Conservation (phyloP, 2,888 invertebrate genomes). For the Kuschelorhynchus macadamiae region DNA sequence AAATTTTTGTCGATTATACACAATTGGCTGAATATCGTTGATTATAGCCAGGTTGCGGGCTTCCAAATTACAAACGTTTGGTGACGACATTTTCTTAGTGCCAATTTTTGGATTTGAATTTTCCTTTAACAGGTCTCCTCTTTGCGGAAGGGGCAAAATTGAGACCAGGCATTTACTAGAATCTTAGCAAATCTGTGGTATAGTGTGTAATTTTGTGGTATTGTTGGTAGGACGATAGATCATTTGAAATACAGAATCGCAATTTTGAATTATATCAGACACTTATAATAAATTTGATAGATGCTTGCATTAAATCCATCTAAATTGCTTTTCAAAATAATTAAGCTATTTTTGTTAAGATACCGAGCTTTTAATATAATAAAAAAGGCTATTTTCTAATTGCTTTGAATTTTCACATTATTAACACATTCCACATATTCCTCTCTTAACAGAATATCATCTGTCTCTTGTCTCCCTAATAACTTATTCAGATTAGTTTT, state of each 20-base stretch:
- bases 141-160: conserved; percentile 84
- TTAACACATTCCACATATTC: too few relatives aligned
- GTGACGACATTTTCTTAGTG: conserved; percentile 19
- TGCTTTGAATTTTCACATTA: too few relatives aligned
- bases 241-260: conserved; percentile 3
- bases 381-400: too few relatives aligned
- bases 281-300: too few relatives aligned
- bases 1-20: conserved; percentile 30
- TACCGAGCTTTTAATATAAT: too few relatives aligned
- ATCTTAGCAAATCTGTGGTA: conserved; percentile 12
- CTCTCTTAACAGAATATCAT: too few relatives aligned
- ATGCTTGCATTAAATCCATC: too few relatives aligned
- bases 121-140: conserved; percentile 85
- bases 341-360: too few relatives aligned
- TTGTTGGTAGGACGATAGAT: conserved; percentile 6
- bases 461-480: too few relatives aligned
- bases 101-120: conserved; percentile 28
- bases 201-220: conserved; percentile 10
- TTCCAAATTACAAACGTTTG: conserved; percentile 20
- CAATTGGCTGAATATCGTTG: conserved; percentile 57
- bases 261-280: not conserved
- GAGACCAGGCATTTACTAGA: conserved; percentile 67
- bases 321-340: too few relatives aligned
- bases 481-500: too few relatives aligned
- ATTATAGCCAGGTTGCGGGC: conserved; percentile 44